These are phyloP conservation scores for Sylvicola cinctus DNA, from an alignment of 2,888 invertebrate species.

Conservation along the genomic window DNA sequence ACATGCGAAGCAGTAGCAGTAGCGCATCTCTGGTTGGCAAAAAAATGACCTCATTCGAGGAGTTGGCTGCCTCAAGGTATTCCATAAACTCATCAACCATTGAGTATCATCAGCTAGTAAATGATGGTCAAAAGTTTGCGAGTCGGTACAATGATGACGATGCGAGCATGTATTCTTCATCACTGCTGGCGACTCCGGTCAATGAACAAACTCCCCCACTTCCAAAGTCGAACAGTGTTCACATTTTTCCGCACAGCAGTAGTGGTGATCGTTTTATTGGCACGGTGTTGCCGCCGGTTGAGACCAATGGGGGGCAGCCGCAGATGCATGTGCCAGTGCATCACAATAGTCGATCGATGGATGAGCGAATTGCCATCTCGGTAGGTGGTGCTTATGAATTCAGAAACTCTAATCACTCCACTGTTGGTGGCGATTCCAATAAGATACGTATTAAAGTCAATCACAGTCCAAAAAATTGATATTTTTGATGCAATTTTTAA, in stretches of 20 bases:
- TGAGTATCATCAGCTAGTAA: background rate
- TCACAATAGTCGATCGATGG: slow-evolving; percentile 6
- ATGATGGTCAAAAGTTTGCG: background rate
- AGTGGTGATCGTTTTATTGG: background rate
- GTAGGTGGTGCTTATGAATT: slow-evolving; percentile 8
- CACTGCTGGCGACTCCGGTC: slow-evolving; percentile 10
- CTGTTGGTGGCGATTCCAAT: slow-evolving; percentile 3
- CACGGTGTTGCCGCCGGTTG: background rate
- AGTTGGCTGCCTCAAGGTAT: slow-evolving; percentile 7
- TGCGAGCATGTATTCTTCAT: slow-evolving; percentile 1
- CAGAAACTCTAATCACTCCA: no score
- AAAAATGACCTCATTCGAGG: slow-evolving; percentile 11
- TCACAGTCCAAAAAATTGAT: no score
- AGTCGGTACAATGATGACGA: background rate
- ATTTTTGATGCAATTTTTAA: no score
- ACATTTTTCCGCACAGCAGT: background rate
- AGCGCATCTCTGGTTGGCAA: slow-evolving; percentile 5
- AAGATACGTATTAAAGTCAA: slow-evolving; percentile 10
- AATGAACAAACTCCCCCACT: slow-evolving; percentile 9
- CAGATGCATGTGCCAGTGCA: background rate
- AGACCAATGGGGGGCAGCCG: no score
- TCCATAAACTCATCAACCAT: background rate
- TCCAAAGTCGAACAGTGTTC: slow-evolving; percentile 2
- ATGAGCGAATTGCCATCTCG: slow-evolving; percentile 7
- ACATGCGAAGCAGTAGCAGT: no score